Base-by-base conservation (phyloP, 2,888 invertebrate genomes). In the Empis livida region DNA sequence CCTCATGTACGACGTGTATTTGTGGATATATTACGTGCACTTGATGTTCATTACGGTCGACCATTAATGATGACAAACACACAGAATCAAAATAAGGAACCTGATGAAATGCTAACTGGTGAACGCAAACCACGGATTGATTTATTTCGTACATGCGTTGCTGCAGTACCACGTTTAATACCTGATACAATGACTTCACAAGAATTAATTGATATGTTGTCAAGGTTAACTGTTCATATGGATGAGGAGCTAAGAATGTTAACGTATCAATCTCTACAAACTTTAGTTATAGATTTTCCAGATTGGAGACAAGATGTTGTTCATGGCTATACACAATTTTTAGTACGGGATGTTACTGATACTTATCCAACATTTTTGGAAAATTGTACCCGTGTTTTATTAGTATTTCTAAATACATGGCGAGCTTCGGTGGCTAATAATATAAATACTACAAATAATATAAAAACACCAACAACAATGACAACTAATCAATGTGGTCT, bases 111-210 rank as follows among this genome's bases (percentile, higher is more conserved):
- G 76, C 80, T 90, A 31, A 89, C 90, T 0, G 96, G 95, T 0
- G 99, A 99, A 65, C 77, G 96, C 37, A 99, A 99, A 65, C 95
- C 97, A 1, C 84, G 96, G 62, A 92, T 99, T 56, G 99, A 99
- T 71, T 72, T 99, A 57, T 97, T 99, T 65, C 79, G 97, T 40
- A 99, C 97, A 0, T 99, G 99, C 63, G 91, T 99, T 14, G 97
- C 99, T 10, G 96, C 99, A 6, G 94, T 99, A 59, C 99, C 97
- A 0, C 81, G 97, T 51, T 73, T 99, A 20, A 91, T 99, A 57
- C 99, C 97, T 0, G 97, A 99, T 63, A 96, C 94, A 11, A 96
- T 97, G 92, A 88, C 87, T 14, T 82, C 90, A 11, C 80, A 84
- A 31, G 97, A 99, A 67, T 73, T 99, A 48, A 91, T 99, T 5